Evolutionary conservation across 1,140 invertebrate genomes (phyloP), one percentile per base, ranked within the genome.

Genomic region (Carcinoscorpius rotundicauda): DNA sequence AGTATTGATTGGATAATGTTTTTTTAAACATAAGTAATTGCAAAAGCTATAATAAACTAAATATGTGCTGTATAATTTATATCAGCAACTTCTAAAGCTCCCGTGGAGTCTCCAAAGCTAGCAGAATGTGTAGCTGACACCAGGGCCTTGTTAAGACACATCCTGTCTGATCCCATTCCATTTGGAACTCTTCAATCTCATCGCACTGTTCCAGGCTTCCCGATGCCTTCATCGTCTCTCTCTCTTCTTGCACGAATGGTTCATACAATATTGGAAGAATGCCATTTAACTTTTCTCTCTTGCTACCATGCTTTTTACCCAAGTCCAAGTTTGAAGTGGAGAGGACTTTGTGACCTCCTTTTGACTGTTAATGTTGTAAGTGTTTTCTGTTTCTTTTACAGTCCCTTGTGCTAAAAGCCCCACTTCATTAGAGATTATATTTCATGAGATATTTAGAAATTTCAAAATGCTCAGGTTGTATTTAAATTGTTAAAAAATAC

Each of bases 261-360:
- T 53, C 72, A 78, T 5, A 74, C 76, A 53, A 87, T 97, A 64
- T 77, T 97, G 9, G 87, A 91, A 51, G 93, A 97, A 73, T 93
- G 90, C 72, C 90, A 96, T 71, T 82, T 85, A 62, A 94, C 92
- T 6, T 93, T 96, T 75, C 87, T 92, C 4, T 80, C 86, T 4
- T 96, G 93, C 76, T 97, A 94, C 73, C 91, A 97, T 78, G 91
- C 91, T 0, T 97, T 97, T 78, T 97, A 95, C 78, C 93, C 95
- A 0, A 97, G 92, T 2, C 88, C 89, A 0, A 86, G 85, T 64
- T 79, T 97, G 29, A 97, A 97, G 75, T 97, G 94, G 93, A 86
- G 86, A 64, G 89, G 88, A 73, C 76, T 97, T 0, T 95, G 93
- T 78, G 88, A 93, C 73, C 76, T 96, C 10, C 78, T 97, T 49